Evolutionary conservation across 2,113 vertebrate genomes (phyloP).

Genomic region (Ia io): DNA sequence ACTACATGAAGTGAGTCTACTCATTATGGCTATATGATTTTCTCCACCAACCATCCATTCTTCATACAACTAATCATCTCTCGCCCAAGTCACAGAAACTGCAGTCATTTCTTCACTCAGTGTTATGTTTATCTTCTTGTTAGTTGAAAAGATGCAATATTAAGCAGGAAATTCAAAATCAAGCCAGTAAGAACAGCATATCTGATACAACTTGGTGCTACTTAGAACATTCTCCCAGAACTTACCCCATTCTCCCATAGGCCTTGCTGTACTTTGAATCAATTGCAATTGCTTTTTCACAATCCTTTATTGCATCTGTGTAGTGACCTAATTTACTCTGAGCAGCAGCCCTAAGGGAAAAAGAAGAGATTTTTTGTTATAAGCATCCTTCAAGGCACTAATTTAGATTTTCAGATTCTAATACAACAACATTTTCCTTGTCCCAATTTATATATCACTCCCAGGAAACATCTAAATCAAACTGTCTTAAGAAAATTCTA

Average conservation of each 20-base stretch:
- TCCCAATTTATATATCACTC: background rate
- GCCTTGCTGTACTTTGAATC: slow-evolving; percentile 98
- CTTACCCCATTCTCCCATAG: slow-evolving; percentile 98
- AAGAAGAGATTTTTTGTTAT: slow-evolving; percentile 29
- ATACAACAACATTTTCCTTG: background rate
- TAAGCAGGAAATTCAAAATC: slow-evolving; percentile 38
- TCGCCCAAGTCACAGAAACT: background rate
- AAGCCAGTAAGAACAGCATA: background rate
- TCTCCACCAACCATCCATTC: background rate
- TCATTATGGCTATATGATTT: background rate
- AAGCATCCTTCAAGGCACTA: background rate
- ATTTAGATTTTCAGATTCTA: slow-evolving; percentile 28
- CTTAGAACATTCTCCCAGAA: background rate
- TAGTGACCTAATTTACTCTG: slow-evolving; percentile 96
- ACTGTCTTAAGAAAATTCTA: background rate
- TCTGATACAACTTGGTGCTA: background rate
- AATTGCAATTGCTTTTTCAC: slow-evolving; percentile 95
- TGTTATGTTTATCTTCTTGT: background rate
- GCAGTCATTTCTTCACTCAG: background rate
- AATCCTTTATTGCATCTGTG: slow-evolving; percentile 92
- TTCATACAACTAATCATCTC: background rate
- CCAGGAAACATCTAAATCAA: slow-evolving; percentile 31
- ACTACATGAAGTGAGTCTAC: background rate
- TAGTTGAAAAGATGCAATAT: background rate
- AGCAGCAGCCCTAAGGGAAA: slow-evolving; percentile 91